Conservation (phyloP, 2,113 vertebrate genomes). For the Bufo bufo region DNA sequence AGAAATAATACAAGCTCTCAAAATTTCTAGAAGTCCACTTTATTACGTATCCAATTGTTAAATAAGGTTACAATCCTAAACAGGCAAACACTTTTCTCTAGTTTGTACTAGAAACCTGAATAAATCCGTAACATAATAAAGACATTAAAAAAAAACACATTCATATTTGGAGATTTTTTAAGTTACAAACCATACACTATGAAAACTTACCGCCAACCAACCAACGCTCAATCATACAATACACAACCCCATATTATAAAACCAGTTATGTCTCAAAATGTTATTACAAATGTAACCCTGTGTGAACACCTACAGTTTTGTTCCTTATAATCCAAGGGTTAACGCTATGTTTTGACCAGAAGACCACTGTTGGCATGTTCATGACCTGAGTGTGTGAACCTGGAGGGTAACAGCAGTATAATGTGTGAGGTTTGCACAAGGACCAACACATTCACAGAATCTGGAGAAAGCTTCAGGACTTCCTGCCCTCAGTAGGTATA, state of each 20-base stretch:
- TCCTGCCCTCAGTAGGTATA: not conserved
- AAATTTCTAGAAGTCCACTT: too few relatives aligned
- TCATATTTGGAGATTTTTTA: not conserved
- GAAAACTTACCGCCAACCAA: not conserved
- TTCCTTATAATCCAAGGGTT: not conserved
- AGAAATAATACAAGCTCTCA: not conserved
- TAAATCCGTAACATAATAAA: not conserved
- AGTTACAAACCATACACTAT: not conserved
- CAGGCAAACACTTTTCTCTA: not conserved
- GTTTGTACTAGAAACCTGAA: not conserved
- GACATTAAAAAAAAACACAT: not conserved
- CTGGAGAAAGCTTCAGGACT: not conserved
- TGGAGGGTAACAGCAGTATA: not conserved
- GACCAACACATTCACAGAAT: not conserved
- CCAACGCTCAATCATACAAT: not conserved
- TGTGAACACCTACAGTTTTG: not conserved
- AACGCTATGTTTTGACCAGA: not conserved
- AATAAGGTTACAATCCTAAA: not conserved
- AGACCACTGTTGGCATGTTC: conserved; percentile 27
- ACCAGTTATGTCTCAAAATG: not conserved
- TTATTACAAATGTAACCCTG: not conserved
- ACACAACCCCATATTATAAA: not conserved
- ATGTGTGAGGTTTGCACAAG: not conserved
- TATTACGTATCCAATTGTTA: too few relatives aligned
- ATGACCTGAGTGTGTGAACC: conserved; percentile 38